A percentile compares a stretch with the other conserved stretches of the same genome.
These are phyloP conservation scores for Argyra leucocephala DNA, from an alignment of 2,888 invertebrate species.

Conservation along the genomic window DNA sequence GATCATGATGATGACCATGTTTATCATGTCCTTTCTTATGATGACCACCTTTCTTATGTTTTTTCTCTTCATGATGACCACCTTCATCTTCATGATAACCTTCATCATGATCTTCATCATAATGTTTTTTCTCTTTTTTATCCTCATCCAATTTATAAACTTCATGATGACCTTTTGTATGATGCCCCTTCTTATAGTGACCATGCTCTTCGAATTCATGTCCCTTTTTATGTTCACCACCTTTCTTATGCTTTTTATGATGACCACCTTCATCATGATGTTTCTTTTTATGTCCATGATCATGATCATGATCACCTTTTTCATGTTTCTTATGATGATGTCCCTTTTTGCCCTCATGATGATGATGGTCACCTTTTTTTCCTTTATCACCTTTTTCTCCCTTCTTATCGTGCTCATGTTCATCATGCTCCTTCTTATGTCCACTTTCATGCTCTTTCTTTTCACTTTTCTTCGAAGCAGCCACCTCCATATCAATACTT, in stretches of 20 bases:
- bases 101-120: conserved; percentile 72
- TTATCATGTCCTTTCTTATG: conserved; percentile 74
- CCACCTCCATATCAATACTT: conserved; percentile 33
- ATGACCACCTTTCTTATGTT: conserved; percentile 71
- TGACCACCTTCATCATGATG: conserved; percentile 43
- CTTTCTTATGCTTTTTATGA: conserved; percentile 45
- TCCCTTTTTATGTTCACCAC: conserved; percentile 47
- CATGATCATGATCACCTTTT: conserved; percentile 45
- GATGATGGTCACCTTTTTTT: conserved; percentile 59
- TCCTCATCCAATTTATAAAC: conserved; percentile 76
- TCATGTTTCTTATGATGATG: conserved; percentile 59
- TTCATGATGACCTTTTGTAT: conserved; percentile 77
- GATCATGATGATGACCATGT: conserved; percentile 63
- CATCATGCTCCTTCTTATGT: conserved; percentile 50
- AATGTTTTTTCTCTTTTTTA: conserved; percentile 79
- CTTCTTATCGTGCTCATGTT: conserved; percentile 55
- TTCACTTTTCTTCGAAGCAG: conserved; percentile 35
- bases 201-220: conserved; percentile 48
- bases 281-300: conserved; percentile 46
- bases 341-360: conserved; percentile 58
- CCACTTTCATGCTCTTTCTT: conserved; percentile 47
- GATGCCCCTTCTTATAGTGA: conserved; percentile 73
- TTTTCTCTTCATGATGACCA: conserved; percentile 67
- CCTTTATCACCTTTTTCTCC: conserved; percentile 64
- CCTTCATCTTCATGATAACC: conserved; percentile 76